A percentile compares a stretch with the other conserved stretches of the same genome.
Evolutionary conservation across 2,113 vertebrate genomes (phyloP).

Genomic region (Microcebus murinus): DNA sequence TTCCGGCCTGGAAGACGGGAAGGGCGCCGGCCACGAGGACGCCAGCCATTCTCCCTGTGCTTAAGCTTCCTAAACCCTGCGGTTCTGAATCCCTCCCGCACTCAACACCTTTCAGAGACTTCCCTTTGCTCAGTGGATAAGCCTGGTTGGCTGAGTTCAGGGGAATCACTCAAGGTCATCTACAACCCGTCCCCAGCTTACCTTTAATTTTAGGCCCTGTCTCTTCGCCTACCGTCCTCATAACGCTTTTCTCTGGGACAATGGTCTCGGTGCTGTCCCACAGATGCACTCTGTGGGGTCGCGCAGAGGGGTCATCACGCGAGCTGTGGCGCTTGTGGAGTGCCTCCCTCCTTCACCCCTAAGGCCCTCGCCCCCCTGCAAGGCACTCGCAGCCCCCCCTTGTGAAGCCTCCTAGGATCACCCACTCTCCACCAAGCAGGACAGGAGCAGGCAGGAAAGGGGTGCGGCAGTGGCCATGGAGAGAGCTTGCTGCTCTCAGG

Average conservation of each 20-base stretch:
- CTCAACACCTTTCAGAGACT: background rate
- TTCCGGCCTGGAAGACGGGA: background rate
- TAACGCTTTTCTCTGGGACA: background rate
- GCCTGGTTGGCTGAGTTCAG: background rate
- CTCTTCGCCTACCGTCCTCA: background rate
- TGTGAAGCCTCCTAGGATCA: background rate
- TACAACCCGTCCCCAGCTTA: background rate
- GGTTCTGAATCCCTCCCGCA: background rate
- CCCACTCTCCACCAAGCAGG: background rate
- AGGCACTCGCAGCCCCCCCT: background rate
- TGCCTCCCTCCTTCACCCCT: background rate
- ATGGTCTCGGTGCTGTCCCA: background rate
- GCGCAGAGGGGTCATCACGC: no score
- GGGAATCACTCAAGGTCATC: background rate
- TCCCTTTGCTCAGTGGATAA: background rate
- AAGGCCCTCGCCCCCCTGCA: no score
- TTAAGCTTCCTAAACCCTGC: background rate
- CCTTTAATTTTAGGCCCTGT: background rate
- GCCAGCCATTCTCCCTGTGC: fast-evolving
- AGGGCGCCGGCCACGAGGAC: fast-evolving
- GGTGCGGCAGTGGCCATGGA: background rate
- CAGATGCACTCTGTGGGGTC: no score
- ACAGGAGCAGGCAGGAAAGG: background rate
- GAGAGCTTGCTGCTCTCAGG: background rate
- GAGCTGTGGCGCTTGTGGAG: background rate